Conservation (phyloP, 2,113 vertebrate species). For the Nyctereutes procyonoides region DNA sequence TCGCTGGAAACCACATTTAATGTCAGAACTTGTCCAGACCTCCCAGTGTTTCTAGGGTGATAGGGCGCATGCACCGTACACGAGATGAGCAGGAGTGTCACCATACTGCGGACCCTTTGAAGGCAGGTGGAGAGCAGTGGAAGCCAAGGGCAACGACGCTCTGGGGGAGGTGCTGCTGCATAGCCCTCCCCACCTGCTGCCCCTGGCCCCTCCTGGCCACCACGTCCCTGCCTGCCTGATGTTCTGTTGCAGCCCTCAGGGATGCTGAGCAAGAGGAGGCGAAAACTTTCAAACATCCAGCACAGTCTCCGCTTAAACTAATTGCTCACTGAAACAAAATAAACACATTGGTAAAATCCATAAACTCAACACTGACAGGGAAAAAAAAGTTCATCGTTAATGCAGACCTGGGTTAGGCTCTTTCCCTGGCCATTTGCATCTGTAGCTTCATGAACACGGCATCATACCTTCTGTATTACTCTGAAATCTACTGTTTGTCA, state of each 20-base stretch:
- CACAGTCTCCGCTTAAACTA: neutral
- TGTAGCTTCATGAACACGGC: neutral
- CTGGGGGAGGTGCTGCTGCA: accelerated
- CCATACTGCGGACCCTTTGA: neutral
- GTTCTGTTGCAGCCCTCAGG: accelerated
- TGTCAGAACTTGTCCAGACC: neutral
- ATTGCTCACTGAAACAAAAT: neutral
- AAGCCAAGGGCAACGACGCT: neutral
- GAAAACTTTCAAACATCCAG: neutral
- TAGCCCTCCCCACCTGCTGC: neutral
- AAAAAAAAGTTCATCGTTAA: neutral
- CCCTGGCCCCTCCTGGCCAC: neutral
- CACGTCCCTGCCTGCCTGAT: neutral
- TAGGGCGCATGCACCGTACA: too few species aligned
- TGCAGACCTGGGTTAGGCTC: neutral
- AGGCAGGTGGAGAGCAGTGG: neutral
- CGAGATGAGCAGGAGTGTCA: neutral
- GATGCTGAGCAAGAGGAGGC: neutral
- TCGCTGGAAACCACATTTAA: neutral
- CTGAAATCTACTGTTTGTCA: neutral
- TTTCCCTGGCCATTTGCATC: neutral
- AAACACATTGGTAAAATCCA: neutral
- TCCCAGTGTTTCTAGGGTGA: neutral
- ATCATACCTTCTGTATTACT: neutral
- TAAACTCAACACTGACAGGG: neutral